Evolutionary conservation across 2,113 vertebrate genomes (phyloP), one percentile per base, ranked within the genome.

Genomic region (Periophthalmus modestus): DNA sequence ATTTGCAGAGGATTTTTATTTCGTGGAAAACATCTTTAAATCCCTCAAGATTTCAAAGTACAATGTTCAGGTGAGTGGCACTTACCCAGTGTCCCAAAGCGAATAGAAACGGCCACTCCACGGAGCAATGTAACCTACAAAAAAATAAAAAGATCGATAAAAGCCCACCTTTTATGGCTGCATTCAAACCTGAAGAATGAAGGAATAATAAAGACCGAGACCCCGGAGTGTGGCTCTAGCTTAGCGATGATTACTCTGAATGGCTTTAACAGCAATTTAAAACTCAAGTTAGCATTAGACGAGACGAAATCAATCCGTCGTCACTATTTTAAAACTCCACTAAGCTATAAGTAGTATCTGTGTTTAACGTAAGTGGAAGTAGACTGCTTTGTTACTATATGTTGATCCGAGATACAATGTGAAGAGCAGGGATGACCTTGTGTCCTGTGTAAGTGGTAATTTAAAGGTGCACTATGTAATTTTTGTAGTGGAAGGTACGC

Each of bases 21-120:
- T 57, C 10, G 18, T 9, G 7, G 54, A 57, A 57, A 57, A 57
- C n/a, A 21, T 57, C 9, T 10, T 1, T 13, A 61, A 33, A 33
- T 16, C 13, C 13, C 4, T 61, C 86, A 79, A 78, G 77, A 68
- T 67, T 74, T 83, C 7, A 76, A 74, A 81, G 33, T 50, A 80
- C 12, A 23, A 71, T 0, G 36, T 36, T 68, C 28, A 84, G 81
- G 81, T 86, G 79, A 81, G 77, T 63, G 46, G 72, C 68, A 90
- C 96, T 95, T 94, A 99, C 97, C 98, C 97, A 16, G 98, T 99
- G 89, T 99, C 98, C 98, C 98, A 99, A 46, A 99, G 79, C 15
- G 98, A 99, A 81, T 99, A 99, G 94, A 99, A 99, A 58, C 98
- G 96, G 65, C 98, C 97, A 90, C 98, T 99, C 98, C 98, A 99